A percentile compares a stretch with the other conserved stretches of the same genome.
Evolutionary conservation across 2,797 vertebrate species (phyloP).

Genomic region (Diplodus puntazzo): DNA sequence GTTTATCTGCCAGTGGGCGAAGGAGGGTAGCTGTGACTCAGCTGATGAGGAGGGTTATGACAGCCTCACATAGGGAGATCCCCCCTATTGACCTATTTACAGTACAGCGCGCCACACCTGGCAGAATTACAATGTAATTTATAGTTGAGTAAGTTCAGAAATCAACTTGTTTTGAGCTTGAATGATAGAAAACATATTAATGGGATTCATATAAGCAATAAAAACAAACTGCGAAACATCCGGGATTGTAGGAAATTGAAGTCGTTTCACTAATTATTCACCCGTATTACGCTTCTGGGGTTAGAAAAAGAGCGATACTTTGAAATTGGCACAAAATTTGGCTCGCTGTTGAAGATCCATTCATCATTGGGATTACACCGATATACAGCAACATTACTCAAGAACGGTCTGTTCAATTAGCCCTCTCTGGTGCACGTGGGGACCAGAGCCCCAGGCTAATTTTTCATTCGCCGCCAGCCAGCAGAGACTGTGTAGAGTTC

Average conservation of each 20-base stretch:
- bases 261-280: constrained; percentile 53
- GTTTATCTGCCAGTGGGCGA: constrained; percentile 86
- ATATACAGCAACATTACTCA: constrained; percentile 78
- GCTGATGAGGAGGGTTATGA: constrained; percentile 75
- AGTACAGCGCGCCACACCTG: constrained; percentile 44
- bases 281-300: constrained; percentile 43
- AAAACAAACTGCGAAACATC: constrained; percentile 5
- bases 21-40: constrained; percentile 85
- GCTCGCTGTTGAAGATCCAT: constrained; percentile 81
- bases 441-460: constrained; percentile 72
- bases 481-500: constrained; percentile 71
- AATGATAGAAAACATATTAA: constrained; percentile 7
- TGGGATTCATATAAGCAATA: constrained; percentile 9
- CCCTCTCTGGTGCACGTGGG: constrained; percentile 69
- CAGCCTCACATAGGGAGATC: constrained; percentile 47
- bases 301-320: constrained; percentile 62
- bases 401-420: constrained; percentile 81
- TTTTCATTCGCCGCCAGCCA: constrained; percentile 76
- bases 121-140: constrained; percentile 11
- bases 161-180: not conserved
- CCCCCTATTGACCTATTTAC: constrained; percentile 55
- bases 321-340: constrained; percentile 72
- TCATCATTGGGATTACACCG: constrained; percentile 81
- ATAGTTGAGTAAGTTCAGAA: not conserved
- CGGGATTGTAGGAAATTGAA: constrained; percentile 36